Percentiles rank a stretch among this genome's conserved stretches.
phyloP scores from a whole-genome alignment of 2,797 vertebrate species.

The Sternotherus odoratus region DNA sequence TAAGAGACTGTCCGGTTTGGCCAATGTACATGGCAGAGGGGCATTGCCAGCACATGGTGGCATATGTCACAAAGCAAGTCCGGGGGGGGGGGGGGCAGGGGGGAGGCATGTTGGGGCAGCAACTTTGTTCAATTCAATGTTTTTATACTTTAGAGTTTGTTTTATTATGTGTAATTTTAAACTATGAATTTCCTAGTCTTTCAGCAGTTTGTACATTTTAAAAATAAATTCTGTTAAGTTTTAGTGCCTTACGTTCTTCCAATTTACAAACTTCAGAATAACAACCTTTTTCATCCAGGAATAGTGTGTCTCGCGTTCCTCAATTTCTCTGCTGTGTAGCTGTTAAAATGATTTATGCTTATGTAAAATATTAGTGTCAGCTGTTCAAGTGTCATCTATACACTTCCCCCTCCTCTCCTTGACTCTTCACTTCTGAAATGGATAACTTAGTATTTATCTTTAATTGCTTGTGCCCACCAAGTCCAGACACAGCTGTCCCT shows the following conservation, averaged over 20 bases:
- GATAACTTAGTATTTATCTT: background rate
- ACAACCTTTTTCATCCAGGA: background rate
- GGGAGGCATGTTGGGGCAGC: background rate
- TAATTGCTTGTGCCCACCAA: background rate
- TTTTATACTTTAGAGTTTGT: background rate
- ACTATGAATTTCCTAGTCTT: background rate
- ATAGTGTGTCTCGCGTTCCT: background rate
- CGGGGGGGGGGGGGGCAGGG: too few relatives aligned
- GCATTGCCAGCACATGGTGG: too few relatives aligned
- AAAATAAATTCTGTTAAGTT: fast-evolving
- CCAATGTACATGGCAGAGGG: too few relatives aligned
- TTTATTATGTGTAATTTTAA: background rate
- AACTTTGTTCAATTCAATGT: background rate
- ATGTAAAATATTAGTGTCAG: too few relatives aligned
- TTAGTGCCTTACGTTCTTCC: fast-evolving
- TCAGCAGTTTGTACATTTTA: fast-evolving
- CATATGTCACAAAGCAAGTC: too few relatives aligned
- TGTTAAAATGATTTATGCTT: fast-evolving
- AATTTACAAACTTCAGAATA: background rate
- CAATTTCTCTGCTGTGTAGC: background rate
- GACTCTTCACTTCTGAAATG: background rate
- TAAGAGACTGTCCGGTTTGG: too few relatives aligned
- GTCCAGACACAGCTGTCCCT: background rate
- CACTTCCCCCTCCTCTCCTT: fast-evolving
- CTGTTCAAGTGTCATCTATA: background rate